Evolutionary conservation across 2,797 vertebrate genomes (phyloP), one percentile per base, ranked within the genome.

Genomic region (Etheostoma perlongum): DNA sequence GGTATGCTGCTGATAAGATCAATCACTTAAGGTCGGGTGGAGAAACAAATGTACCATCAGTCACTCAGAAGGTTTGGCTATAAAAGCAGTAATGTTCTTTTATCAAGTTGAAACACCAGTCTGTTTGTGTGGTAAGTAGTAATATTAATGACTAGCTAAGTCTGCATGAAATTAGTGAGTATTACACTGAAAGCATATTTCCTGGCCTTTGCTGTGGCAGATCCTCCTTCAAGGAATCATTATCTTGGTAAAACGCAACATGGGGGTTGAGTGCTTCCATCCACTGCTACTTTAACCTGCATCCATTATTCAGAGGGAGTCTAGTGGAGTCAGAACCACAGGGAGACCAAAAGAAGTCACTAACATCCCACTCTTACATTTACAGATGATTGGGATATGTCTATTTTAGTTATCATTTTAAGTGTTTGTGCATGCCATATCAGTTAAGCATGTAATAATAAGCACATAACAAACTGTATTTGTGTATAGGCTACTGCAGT

Each of bases 281-380:
- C 76, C 83, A 65, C 75, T 27, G 74, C 82, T 86, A 84, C 74
- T 87, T 92, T 89, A 90, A 90, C 81, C 85, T 74, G 60, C 84
- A 91, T 92, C 59, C 68, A 89, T 94, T 91, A 93, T 91, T 91
- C 85, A 92, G 53, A 77, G 69, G 27, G 40, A 76, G 72, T 81
- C 51, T 69, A 46, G 79, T 30, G 77, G 76, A 89, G 81, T 74
- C 71, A 74, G 63, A 79, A 64, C 78, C 70, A 75, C 61, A 16
- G 55, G 60, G 75, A 83, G 77, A 48, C 51, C 65, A 48, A 49
- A 33, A 76, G 69, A 62, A 76, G 48, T 60, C 62, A 47, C 72
- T 77, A 74, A 81, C 71, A 80, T 81, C 79, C 79, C n/a, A 46
- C 60, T 84, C 58, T 67, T 19, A 40, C 63, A 72, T 76, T 63